These are phyloP conservation scores for Dascyllus trimaculatus DNA, from an alignment of 2,113 vertebrate species.

Conservation along the genomic window DNA sequence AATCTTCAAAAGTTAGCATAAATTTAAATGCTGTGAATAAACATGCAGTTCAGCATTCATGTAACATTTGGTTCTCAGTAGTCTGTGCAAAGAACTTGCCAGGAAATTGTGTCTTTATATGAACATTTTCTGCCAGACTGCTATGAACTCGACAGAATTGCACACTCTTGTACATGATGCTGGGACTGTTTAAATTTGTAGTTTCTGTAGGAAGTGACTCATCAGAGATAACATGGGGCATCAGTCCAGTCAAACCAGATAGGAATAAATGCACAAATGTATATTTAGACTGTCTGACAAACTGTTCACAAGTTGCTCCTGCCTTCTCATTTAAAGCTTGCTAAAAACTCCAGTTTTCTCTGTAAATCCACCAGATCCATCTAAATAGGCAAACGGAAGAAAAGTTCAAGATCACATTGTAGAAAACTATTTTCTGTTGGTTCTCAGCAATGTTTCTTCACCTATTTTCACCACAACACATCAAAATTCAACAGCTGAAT, in stretches of 20 bases:
- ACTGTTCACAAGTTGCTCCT: neutral
- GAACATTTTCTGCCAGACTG: neutral
- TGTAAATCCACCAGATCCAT: no score
- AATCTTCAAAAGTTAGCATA: neutral
- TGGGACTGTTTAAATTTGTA: neutral
- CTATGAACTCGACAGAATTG: neutral
- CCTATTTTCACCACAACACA: slow-evolving; percentile 13
- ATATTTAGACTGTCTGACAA: neutral
- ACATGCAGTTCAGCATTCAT: neutral
- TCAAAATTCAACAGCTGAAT: slow-evolving; percentile 32
- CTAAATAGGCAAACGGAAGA: no score
- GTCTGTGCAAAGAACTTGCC: neutral
- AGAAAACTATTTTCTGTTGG: no score
- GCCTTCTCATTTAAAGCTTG: neutral
- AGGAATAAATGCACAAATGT: neutral
- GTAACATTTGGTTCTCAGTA: neutral
- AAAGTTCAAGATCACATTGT: neutral
- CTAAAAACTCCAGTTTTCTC: no score
- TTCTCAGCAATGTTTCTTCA: neutral
- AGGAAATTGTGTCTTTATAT: neutral
- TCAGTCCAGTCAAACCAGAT: no score
- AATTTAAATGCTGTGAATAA: neutral
- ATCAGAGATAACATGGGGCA: neutral
- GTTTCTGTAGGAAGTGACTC: neutral
- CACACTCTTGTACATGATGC: neutral